Evolutionary conservation across 2,888 invertebrate genomes (phyloP), one percentile per base, ranked within the genome.

Genomic region (Strigamia crassipes): DNA sequence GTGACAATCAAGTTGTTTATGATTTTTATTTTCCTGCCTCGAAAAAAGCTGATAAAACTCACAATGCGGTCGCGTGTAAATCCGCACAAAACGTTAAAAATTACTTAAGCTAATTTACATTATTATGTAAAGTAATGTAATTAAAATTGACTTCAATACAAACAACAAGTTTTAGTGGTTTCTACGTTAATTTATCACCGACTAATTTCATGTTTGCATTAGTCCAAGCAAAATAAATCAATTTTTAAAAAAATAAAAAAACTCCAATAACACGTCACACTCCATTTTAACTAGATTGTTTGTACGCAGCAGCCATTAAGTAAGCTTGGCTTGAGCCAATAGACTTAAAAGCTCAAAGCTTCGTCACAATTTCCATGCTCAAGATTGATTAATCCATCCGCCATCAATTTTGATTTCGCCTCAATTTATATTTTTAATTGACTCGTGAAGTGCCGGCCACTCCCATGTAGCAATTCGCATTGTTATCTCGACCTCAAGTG

Each of bases 201-300:
- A 18, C 51, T 51, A 51, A 51, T 51, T 51, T 51, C n/a, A n/a
- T 51, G 51, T 51, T 51, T 51, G n/a, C 51, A 51, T 51, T 51
- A 51, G 46, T 18, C 2, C n/a, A 51, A n/a, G 51, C 51, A 51
- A n/a, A 51, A 51, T 51, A 10, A 51, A 51, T 51, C 51, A 51
- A 51, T n/a, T 15, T 51, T 5, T 3, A 51, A n/a, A n/a, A 12
- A 46, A 46, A 46, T 8, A 46, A 18, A n/a, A n/a, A 51, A n/a
- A 51, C 6, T 15, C n/a, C n/a, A n/a, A n/a, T n/a, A n/a, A n/a
- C n/a, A n/a, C n/a, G 51, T 51, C 51, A 51, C n/a, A 51, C n/a
- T 51, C 51, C 51, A 51, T 51, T 51, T 51, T 51, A 8, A 51
- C 15, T n/a, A 51, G 15, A 34, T 34, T 6, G 18, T 51, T 51